Base-by-base conservation (phyloP, 2,888 invertebrate species). In the Notodonta ziczac region DNA sequence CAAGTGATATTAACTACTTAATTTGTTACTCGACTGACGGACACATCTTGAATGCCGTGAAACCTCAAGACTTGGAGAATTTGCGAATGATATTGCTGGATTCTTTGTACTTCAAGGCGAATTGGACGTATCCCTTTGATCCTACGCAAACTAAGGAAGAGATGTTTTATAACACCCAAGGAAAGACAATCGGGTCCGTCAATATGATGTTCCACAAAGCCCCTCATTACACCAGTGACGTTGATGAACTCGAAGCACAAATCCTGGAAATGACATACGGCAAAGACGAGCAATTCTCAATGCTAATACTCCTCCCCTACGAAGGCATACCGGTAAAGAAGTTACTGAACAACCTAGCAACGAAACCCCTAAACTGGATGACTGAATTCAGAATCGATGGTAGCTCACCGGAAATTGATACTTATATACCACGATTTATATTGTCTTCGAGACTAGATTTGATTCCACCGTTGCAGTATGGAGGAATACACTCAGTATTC, bases 201-300 rank as follows among this genome's bases (percentile, higher is more conserved):
- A 94, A 95, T 61, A 97, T 97, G 97, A 97, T 98, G 97, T 94
- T 94, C 63, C 95, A 95, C 66, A 93, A 94, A 73, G 95, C 94
- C 0, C 86, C 94, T 8, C 96, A 95, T 70, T 92, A 94, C 4
- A 94, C 94, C 55, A 91, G 91, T 2, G 91, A 94, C 60, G 88
- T 95, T 0, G 86, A 88, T 4, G 88, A 93, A 56, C 84, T 97
- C 44, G 94, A 94, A 52, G 95, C 95, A 8, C 94, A 95, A 79
- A 94, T 96, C 0, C 80, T 97, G 1, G 96, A 97, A 81, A 85
- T 97, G 81, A 95, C 96, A 0, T 97, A 97, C 74, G 96, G 96
- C 59, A 89, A 91, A 54, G 94, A 84, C 14, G 92, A 95, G 65
- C 92, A 94, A 58, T 94, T 95, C 57, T 94, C 96, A 0, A 96